Base-by-base conservation (phyloP, 2,797 vertebrate species). In the Melanotaenia nigrans region DNA sequence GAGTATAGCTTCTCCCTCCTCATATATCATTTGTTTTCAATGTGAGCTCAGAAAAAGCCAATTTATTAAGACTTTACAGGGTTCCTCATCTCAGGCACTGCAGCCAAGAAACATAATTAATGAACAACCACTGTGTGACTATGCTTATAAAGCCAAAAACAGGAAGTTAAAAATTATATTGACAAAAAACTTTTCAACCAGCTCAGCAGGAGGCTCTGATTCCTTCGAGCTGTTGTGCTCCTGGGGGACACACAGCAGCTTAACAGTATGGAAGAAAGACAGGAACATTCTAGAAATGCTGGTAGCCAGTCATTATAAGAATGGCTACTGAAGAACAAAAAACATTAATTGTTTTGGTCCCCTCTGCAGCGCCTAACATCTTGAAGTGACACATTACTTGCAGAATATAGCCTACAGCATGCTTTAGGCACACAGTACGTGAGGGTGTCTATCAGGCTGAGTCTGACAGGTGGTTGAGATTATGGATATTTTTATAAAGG, bases 401-500 rank as follows among this genome's bases (percentile, higher is more conserved):
- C 22, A 76, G 75, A 70, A 69, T 60, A 65, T 71, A 61, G 25
- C 71, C 68, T 56, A 40, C 64, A 75, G 76, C 73, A 61, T 35
- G 64, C 75, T 61, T 59, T 10, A 53, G 70, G 62, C 74, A 67
- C 75, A 73, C 70, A 30, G 45, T 10, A 33, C 61, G 76, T 82
- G 77, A 78, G 82, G 68, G 60, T n/a, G 13, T 88, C 56, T 49
- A 68, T 90, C 83, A 77, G 58, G 55, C 55, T 55, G 59, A 79
- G 75, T 74, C 73, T 83, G 82, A 83, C 84, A 78, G 73, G 68
- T 22, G 54, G 71, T 69, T 78, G 70, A 62, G 33, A 57, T 71
- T 89, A 89, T 90, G 77, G 90, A 90, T 28, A 3, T 90, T 89
- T 87, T 73, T 75, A 32, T 62, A 65, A 65, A 57, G n/a, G 59